Evolutionary conservation across 2,797 vertebrate species (phyloP), one percentile per base, ranked within the genome.

Genomic region (Pangasius mekongensis): DNA sequence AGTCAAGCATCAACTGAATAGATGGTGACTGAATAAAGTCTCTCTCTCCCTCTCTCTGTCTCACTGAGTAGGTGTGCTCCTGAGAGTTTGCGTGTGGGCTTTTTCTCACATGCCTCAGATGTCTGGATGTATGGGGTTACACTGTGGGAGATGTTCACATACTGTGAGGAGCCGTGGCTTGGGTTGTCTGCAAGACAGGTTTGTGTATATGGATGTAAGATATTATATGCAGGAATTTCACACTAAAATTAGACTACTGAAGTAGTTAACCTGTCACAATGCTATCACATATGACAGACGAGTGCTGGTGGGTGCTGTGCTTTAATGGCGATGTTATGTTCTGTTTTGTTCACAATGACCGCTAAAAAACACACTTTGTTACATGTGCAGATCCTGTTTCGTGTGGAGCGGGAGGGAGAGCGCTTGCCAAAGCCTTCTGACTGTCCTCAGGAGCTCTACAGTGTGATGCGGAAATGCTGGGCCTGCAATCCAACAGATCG

Each of bases 71-170:
- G 98, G 98, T 98, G 98, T 80, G 97, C 98, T 22, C 98, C 97
- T 0, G 98, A 98, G 92, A 97, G 97, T 86, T 94, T 98, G 0
- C 96, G 96, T 1, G 91, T 96, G 0, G 98, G 97, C 60, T 94
- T 96, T 33, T 98, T 98, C 94, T 97, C 97, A 5, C 97, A 96
- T 20, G 93, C 96, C 30, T 98, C 97, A 0, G 97, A 98, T 3
- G 97, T 98, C 86, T 98, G 97, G 97, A 98, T 98, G 97, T 98
- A 97, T 56, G 97, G 96, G 0, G 95, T 98, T 90, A 97, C 97
- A 5, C 62, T 98, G 84, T 98, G 98, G 97, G 97, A 98, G 93
- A 97, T 98, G 97, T 98, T 98, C 90, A 97, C 97, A 0, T 97
- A 96, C 91, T 97, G 97, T 1, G 96, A 98, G 89, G 98, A 98